Conservation (phyloP, 2,888 invertebrate genomes). For the Callimorpha dominula region DNA sequence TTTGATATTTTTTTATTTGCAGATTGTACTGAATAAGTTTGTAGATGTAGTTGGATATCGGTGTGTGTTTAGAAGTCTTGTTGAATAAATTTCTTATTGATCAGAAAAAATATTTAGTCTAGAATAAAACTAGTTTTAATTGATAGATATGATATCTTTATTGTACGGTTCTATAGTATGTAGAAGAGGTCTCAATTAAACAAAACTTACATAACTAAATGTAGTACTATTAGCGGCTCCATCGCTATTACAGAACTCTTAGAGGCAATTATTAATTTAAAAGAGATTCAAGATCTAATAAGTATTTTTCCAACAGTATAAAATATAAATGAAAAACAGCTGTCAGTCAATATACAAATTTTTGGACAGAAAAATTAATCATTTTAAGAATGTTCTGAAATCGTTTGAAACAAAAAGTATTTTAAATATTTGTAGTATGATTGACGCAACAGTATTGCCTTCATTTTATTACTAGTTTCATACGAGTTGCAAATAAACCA, state of each 20-base stretch:
- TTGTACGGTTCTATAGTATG: no score
- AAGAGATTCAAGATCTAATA: no score
- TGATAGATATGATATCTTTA: no score
- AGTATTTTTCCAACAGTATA: no score
- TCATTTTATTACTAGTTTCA: neutral
- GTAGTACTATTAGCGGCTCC: neutral
- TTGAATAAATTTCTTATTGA: neutral
- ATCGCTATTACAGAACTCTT: neutral
- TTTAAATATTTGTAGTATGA: neutral
- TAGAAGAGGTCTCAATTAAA: no score
- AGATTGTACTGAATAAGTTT: constrained; percentile 28
- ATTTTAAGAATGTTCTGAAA: neutral
- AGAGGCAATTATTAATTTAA: neutral
- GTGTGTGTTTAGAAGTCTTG: neutral
- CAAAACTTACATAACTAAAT: neutral
- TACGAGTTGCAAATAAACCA: constrained; percentile 24
- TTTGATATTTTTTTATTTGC: constrained; percentile 40
- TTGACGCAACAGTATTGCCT: neutral
- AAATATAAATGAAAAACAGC: neutral
- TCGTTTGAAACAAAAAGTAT: neutral
- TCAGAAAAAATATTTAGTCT: no score
- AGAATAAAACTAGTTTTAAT: no score
- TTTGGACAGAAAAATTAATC: neutral
- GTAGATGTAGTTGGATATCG: constrained; percentile 12
- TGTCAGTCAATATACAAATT: neutral